These are phyloP conservation scores for Tetramorium alpestre DNA, from an alignment of 1,140 invertebrate species.

Conservation along the genomic window DNA sequence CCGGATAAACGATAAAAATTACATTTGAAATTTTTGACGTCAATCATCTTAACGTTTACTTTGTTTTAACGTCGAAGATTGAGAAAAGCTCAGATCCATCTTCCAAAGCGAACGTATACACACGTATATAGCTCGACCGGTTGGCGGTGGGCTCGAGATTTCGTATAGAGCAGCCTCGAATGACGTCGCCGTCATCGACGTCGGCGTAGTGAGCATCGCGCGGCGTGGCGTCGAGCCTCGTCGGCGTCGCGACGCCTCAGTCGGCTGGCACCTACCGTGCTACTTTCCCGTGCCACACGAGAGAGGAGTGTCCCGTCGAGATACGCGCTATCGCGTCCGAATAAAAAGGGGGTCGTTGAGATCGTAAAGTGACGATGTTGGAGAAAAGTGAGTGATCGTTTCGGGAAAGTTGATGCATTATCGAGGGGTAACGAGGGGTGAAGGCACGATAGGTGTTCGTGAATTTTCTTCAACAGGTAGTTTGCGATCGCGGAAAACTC, in stretches of 20 bases:
- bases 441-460: background rate
- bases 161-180: constrained; percentile 37
- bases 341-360: background rate
- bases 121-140: background rate
- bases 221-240: constrained; percentile 49
- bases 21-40: background rate
- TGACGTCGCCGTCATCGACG: constrained; percentile 72
- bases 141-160: constrained; percentile 38
- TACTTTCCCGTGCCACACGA: constrained; percentile 51
- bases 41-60: background rate
- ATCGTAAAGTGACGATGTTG: constrained; percentile 77
- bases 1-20: background rate
- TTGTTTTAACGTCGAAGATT: background rate
- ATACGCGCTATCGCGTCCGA: constrained; percentile 56
- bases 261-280: constrained; percentile 78
- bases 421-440: background rate
- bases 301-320: constrained; percentile 37
- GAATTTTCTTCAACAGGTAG: constrained; percentile 74
- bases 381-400: constrained; percentile 83
- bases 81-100: constrained; percentile 6
- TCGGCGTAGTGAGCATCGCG: constrained; percentile 79
- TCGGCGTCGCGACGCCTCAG: constrained; percentile 82
- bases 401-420: constrained; percentile 1
- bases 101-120: background rate
- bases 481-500: constrained; percentile 32